Evolutionary conservation across 2,797 vertebrate genomes (phyloP).

Genomic region (Rhincodon typus): DNA sequence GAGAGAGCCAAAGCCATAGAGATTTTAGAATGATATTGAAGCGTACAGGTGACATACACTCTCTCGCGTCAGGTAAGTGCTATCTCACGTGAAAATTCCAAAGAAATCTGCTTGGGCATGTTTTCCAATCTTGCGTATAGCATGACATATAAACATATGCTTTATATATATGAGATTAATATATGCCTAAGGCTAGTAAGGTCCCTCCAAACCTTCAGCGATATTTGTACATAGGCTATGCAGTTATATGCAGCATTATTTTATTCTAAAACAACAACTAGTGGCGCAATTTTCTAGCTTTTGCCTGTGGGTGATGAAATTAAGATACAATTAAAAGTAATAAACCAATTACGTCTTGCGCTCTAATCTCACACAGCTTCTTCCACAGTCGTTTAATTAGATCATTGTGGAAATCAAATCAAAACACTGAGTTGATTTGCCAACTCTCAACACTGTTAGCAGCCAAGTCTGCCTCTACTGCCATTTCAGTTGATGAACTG

Average conservation of each 20-base stretch:
- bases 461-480: neutral
- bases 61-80: no score
- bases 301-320: neutral
- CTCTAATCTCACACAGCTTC: neutral
- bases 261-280: neutral
- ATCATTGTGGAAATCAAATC: neutral
- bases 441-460: neutral
- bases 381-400: neutral
- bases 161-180: neutral
- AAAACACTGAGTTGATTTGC: neutral
- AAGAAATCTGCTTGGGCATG: neutral
- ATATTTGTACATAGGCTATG: neutral
- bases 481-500: neutral
- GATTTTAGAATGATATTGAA: neutral
- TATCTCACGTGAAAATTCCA: neutral
- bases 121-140: neutral
- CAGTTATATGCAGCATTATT: neutral
- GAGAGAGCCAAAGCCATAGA: neutral
- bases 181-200: neutral
- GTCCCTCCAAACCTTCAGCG: neutral
- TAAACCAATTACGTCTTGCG: neutral
- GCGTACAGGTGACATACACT: neutral
- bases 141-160: neutral
- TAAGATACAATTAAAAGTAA: neutral
- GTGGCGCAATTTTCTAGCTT: neutral